Base-by-base conservation (phyloP, 1,140 invertebrate species). In the Centruroides vittatus region DNA sequence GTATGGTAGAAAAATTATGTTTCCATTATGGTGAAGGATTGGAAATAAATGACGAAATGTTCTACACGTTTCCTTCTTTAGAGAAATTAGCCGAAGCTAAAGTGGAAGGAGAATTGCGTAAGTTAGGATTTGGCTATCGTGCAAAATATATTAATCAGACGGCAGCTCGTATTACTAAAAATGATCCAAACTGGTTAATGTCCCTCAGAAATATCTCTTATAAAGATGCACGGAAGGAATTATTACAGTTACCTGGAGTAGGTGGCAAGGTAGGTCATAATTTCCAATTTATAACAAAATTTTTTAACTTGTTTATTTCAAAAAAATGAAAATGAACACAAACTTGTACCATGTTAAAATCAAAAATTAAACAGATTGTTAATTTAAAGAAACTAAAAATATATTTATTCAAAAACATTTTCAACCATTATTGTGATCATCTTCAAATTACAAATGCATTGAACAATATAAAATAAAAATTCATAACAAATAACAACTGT, bases 1-100 rank as follows among this genome's bases (percentile, higher is more conserved):
- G 79, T 34, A 93, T 99, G 92, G 87, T 98, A 7, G 86, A 95
- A 71, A 91, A 90, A 73, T 72, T 98, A 55, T 93, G 90, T 70
- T 70, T 64, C 10, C 78, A 84, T 57, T 98, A 89, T 78, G 94
- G 94, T 5, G 67, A 81, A 73, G 84, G 96, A 64, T 82, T 80
- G 60, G 70, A 78, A 62, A 67, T 85, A 55, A 79, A 91, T 61
- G 82, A 78, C 34, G 69, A 73, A 52, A 70, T 73, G 47, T 93
- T 86, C 75, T 86, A 86, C 74, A 74, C 80, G 64, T 98, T 98
- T 78, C 95, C 95, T 57, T 72, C 76, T 6, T 77, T 93, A 4
- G 75, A 85, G 60, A 72, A 73, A 34, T 72, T 96, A 53, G 74
- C 81, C 3, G 68, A 71, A 5, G 63, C 75, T 59, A 72, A 68